phyloP scores from a whole-genome alignment of 2,888 invertebrate genomes.

The Rotaria macrura region DNA sequence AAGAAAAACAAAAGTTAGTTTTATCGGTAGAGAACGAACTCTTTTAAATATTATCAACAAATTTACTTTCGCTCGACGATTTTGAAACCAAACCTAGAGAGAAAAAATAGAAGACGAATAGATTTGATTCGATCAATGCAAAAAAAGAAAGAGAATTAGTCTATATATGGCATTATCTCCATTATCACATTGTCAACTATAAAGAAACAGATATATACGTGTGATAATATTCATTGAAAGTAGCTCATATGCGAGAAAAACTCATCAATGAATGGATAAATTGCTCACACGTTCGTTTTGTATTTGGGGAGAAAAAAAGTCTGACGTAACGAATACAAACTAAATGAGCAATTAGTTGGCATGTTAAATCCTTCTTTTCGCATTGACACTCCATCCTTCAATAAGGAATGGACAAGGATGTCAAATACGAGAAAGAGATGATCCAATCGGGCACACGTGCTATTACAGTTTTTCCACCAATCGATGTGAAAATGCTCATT shows the following conservation, averaged over 20 bases:
- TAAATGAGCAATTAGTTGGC: conserved; percentile 4
- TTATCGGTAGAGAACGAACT: background rate
- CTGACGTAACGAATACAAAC: background rate
- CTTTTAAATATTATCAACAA: background rate
- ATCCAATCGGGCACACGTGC: background rate
- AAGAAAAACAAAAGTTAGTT: background rate
- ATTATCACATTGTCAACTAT: background rate
- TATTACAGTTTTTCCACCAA: background rate
- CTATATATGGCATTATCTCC: background rate
- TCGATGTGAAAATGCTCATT: background rate
- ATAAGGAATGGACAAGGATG: background rate
- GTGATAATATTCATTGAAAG: background rate
- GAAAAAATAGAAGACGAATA: no score
- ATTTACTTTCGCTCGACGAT: conserved; percentile 68
- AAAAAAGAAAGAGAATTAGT: no score
- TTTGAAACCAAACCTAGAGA: conserved; percentile 93
- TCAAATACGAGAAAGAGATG: background rate
- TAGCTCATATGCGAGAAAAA: background rate
- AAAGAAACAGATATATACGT: background rate
- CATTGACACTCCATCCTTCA: background rate
- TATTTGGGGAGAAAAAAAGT: background rate
- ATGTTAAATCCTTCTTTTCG: background rate
- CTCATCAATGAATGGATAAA: background rate
- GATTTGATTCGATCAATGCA: no score
- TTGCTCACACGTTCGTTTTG: background rate